Percentiles rank a stretch among this genome's conserved stretches.
Conservation (phyloP, 2,888 invertebrate genomes). For the Ormyrus rosae region DNA sequence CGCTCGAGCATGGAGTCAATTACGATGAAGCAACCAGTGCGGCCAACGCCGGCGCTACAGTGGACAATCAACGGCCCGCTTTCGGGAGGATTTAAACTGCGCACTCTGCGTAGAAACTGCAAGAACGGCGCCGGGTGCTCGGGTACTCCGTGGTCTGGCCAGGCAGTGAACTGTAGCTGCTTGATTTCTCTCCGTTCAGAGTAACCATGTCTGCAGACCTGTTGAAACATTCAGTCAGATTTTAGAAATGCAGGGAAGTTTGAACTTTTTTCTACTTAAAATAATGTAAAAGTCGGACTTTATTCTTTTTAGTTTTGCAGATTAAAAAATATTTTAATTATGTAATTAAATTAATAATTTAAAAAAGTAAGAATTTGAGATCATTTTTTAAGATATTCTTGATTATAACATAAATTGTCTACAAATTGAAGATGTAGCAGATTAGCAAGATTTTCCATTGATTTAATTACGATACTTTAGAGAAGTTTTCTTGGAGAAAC, state of each 20-base stretch:
- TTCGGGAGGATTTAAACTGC: constrained; percentile 92
- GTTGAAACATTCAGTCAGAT: constrained; percentile 64
- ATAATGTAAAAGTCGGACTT: too few relatives aligned
- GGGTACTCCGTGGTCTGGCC: constrained; percentile 99
- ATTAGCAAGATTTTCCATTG: too few relatives aligned
- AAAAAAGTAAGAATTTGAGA: background rate
- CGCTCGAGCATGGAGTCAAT: constrained; percentile 99
- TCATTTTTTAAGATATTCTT: too few relatives aligned
- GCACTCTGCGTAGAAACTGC: constrained; percentile 96
- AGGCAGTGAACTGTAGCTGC: constrained; percentile 98
- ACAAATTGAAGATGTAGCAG: too few relatives aligned
- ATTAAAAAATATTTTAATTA: too few relatives aligned
- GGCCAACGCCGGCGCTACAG: constrained; percentile 92
- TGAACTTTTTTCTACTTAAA: too few relatives aligned
- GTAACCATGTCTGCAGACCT: constrained; percentile 87
- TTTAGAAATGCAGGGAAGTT: too few relatives aligned
- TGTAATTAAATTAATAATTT: constrained; percentile 1
- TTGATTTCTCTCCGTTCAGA: constrained; percentile 95
- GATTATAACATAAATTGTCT: too few relatives aligned
- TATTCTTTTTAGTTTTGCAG: too few relatives aligned
- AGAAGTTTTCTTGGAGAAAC: too few relatives aligned
- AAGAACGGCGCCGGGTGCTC: constrained; percentile 99
- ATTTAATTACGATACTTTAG: too few relatives aligned
- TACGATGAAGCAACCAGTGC: constrained; percentile 98
- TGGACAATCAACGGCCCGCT: constrained; percentile 97